Evolutionary conservation across 2,113 vertebrate genomes (phyloP).

Genomic region (Fukomys damarensis): DNA sequence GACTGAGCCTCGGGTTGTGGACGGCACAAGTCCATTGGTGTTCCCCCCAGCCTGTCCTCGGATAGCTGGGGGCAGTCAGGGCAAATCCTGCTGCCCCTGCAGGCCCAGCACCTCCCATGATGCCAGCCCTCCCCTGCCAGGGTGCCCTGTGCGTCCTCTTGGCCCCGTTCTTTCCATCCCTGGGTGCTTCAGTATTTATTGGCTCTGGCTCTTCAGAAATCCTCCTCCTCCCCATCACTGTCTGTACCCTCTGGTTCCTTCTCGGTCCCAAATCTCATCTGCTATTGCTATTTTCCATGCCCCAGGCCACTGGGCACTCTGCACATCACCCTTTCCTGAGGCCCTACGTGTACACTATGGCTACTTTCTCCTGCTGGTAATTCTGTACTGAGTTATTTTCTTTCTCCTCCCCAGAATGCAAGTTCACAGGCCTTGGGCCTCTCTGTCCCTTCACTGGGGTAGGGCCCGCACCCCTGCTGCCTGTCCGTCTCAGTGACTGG

Average conservation of each 20-base stretch:
- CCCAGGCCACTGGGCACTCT: no score
- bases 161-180: fast-evolving
- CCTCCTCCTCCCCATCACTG: fast-evolving
- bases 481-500: fast-evolving
- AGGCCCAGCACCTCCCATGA: fast-evolving
- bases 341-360: fast-evolving
- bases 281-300: fast-evolving
- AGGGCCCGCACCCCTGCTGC: fast-evolving
- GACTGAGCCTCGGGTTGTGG: fast-evolving
- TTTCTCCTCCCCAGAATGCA: background rate
- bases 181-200: fast-evolving
- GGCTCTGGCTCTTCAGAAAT: background rate
- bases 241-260: fast-evolving
- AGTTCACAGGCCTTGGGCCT: fast-evolving
- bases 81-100: background rate
- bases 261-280: background rate
- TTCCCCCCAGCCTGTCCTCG: no score
- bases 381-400: background rate
- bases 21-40: fast-evolving
- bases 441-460: no score
- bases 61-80: background rate
- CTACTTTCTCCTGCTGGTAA: background rate
- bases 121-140: background rate
- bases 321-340: fast-evolving
- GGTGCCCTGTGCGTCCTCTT: background rate